A percentile compares a stretch with the other conserved stretches of the same genome.
Evolutionary conservation across 2,797 vertebrate genomes (phyloP).

Genomic region (Hybognathus amarus): DNA sequence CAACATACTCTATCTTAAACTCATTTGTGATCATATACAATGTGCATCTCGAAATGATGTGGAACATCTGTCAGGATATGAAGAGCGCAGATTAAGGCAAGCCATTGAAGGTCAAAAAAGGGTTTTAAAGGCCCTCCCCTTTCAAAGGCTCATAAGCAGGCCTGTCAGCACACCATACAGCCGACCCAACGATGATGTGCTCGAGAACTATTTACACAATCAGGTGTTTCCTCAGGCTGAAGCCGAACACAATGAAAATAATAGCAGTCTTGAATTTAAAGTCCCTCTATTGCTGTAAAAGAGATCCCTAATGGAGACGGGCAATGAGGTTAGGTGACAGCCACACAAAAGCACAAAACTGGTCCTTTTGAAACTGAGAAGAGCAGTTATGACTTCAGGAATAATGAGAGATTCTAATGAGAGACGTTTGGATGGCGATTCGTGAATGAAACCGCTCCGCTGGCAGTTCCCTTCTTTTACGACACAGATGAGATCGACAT

Average conservation of each 20-base stretch:
- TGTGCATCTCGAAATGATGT: not conserved
- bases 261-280: conserved; percentile 52
- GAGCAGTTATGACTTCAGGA: conserved; percentile 63
- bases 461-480: conserved; percentile 48
- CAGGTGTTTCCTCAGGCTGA: conserved; percentile 51
- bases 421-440: conserved; percentile 52
- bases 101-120: conserved; percentile 9
- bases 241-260: conserved; percentile 49
- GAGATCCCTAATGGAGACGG: conserved; percentile 63
- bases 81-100: conserved; percentile 11
- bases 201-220: conserved; percentile 31
- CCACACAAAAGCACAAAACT: conserved; percentile 70
- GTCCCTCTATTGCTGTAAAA: conserved; percentile 50
- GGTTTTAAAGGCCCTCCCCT: conserved; percentile 24
- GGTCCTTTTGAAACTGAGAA: conserved; percentile 68
- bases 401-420: conserved; percentile 62
- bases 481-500: conserved; percentile 35
- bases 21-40: not conserved
- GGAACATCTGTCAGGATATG: conserved; percentile 22
- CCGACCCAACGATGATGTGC: conserved; percentile 2
- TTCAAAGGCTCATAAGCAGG: conserved; percentile 36
- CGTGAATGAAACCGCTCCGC: conserved; percentile 43
- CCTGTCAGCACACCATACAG: conserved; percentile 33
- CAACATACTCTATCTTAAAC: not conserved
- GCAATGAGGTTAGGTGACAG: conserved; percentile 69